Percentiles rank a stretch among this genome's conserved stretches.
These are phyloP conservation scores for Helicoverpa assulta DNA, from an alignment of 2,888 invertebrate genomes.

Conservation along the genomic window DNA sequence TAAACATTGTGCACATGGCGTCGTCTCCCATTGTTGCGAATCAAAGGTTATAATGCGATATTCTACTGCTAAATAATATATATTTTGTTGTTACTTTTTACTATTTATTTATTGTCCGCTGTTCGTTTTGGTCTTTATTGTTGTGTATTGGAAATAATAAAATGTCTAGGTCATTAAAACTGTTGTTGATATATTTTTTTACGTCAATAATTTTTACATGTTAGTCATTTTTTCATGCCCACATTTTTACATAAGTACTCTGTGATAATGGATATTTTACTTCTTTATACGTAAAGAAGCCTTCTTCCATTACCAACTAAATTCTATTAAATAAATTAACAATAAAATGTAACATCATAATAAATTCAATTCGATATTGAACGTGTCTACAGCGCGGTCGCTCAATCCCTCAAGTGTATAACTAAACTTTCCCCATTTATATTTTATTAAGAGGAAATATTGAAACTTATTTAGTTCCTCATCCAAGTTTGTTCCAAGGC, in stretches of 20 bases:
- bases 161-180: not conserved
- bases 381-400: slow-evolving; percentile 56
- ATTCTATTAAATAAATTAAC: slow-evolving; percentile 48
- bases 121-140: slow-evolving; percentile 25
- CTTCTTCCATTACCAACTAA: slow-evolving; percentile 4
- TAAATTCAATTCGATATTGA: slow-evolving; percentile 58
- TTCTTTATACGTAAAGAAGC: too few relatives aligned
- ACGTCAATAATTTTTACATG: too few relatives aligned
- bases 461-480: slow-evolving; percentile 81
- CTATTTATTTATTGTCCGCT: slow-evolving; percentile 40
- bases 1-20: slow-evolving; percentile 78
- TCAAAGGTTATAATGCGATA: slow-evolving; percentile 69
- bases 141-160: not conserved
- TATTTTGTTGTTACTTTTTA: slow-evolving; percentile 39
- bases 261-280: too few relatives aligned
- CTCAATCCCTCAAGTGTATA: slow-evolving; percentile 64
- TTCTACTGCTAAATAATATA: slow-evolving; percentile 55
- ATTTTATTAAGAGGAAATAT: slow-evolving; percentile 84
- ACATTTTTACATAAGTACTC: too few relatives aligned
- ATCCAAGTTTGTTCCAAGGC: slow-evolving; percentile 81
- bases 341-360: slow-evolving; percentile 44
- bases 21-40: slow-evolving; percentile 69
- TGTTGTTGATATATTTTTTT: not conserved
- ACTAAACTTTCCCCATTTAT: slow-evolving; percentile 82
- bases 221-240: too few relatives aligned